Base-by-base conservation (phyloP, 1,140 invertebrate genomes). In the Saccostrea glomerata region DNA sequence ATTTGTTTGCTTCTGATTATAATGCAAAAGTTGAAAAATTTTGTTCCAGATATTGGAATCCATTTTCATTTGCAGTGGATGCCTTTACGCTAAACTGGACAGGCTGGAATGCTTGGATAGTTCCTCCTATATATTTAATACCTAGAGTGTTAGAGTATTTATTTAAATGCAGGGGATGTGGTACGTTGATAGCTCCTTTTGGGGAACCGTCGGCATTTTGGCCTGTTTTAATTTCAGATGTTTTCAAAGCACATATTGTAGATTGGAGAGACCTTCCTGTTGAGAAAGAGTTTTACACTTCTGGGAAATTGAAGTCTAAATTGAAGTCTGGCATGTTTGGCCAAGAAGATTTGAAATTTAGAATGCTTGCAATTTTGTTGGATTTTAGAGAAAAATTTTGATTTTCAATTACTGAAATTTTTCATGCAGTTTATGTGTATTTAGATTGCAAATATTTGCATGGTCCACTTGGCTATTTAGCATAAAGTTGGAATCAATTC, bases 11-110 rank as follows among this genome's bases (percentile, higher is more conserved):
- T 9, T 88, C 55, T 54, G 36, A 47, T 47, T 20, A 86, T 84
- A 90, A 86, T 84, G 55, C 47, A 82, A 90, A 88, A 66, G 15
- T 36, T 36, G 30, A 36, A 36, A 36, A 36, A 36, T 36, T 36
- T 36, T 36, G 30, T 90, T 88, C 89, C 2, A 84, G 85, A 20
- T 90, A 84, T 90, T 90, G 87, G 89, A 86, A 88, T 85, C 66
- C 56, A 9, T 5, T 25, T 25, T 70, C 25, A n/a, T 6, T n/a
- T 47, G 82, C 82, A 54, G 40, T 86, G 40, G 87, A 88, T 77
- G 87, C 87, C 30, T 85, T 88, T 40, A 86, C 87, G n/a, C 55
- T 82, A 15, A 70, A 82, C 47, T 88, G 87, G 87, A 13, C 4
- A 17, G 84, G 85, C 56, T n/a, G 82, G 15, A 89, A 89, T 56